Percentiles rank a stretch among this genome's conserved stretches.
phyloP scores from a whole-genome alignment of 30 jellyfish, hydroid and myxozoan genomes.

The Aurelia sp. region DNA sequence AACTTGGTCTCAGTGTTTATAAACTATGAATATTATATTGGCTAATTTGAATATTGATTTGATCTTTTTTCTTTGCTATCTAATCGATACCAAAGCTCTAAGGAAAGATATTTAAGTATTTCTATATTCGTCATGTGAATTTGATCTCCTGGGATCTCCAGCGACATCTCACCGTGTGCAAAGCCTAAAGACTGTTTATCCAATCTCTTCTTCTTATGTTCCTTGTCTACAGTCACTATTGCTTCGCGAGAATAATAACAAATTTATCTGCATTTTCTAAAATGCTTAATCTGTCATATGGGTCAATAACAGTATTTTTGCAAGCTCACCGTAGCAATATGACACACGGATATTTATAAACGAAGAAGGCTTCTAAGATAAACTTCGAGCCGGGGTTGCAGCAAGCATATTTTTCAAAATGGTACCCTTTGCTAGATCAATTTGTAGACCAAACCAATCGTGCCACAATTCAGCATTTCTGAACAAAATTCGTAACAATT shows the following conservation, averaged over 20 bases:
- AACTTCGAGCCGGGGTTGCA: too few species aligned
- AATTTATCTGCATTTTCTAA: slow-evolving; percentile 2
- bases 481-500: too few species aligned
- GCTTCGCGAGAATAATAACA: neutral
- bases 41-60: slow-evolving; percentile 22
- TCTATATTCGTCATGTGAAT: slow-evolving; percentile 37
- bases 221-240: too few species aligned
- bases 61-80: slow-evolving; percentile 36
- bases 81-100: slow-evolving; percentile 44
- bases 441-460: too few species aligned
- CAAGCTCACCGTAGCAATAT: neutral
- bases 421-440: too few species aligned
- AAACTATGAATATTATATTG: slow-evolving; percentile 26
- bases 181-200: too few species aligned
- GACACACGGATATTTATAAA: too few species aligned
- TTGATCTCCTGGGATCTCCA: slow-evolving; percentile 10
- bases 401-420: too few species aligned
- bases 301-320: neutral
- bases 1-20: slow-evolving; percentile 44
- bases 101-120: slow-evolving; percentile 26
- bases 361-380: too few species aligned
- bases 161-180: too few species aligned
- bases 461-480: too few species aligned
- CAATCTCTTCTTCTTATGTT: too few species aligned
- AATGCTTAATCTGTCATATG: neutral